A percentile compares a stretch with the other conserved stretches of the same genome.
These are phyloP conservation scores for Prionace glauca DNA, from an alignment of 2,797 vertebrate species.

Conservation along the genomic window DNA sequence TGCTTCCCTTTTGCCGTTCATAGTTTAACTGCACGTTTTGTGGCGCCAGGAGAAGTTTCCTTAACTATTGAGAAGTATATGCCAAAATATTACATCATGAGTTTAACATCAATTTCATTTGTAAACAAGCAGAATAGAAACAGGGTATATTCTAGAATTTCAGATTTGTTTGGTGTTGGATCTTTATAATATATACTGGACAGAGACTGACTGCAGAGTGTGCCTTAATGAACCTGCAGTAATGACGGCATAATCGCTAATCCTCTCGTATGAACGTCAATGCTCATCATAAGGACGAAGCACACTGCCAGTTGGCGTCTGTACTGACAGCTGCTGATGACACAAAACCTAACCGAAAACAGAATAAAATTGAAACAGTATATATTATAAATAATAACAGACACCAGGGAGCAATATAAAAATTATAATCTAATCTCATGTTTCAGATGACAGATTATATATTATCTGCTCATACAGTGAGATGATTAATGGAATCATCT, in stretches of 20 bases:
- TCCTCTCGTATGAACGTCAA: constrained; percentile 25
- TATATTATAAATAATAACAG: constrained; percentile 33
- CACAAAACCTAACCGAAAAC: constrained; percentile 26
- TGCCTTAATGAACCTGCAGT: constrained; percentile 21
- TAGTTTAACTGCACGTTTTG: constrained; percentile 66
- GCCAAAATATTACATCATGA: neutral
- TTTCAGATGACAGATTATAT: constrained; percentile 15
- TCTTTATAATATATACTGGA: constrained; percentile 25
- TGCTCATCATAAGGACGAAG: constrained; percentile 11
- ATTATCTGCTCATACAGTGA: neutral
- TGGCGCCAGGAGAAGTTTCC: constrained; percentile 85
- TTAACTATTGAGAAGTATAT: constrained; percentile 65
- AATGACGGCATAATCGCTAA: neutral
- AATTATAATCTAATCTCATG: neutral
- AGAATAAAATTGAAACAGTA: constrained; percentile 31
- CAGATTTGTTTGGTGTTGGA: constrained; percentile 16
- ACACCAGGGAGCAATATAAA: neutral
- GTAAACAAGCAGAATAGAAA: neutral
- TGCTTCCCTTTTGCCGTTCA: constrained; percentile 71
- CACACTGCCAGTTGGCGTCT: constrained; percentile 4
- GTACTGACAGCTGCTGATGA: constrained; percentile 28
- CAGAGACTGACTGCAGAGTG: constrained; percentile 15
- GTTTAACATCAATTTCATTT: neutral
- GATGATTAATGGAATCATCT: neutral
- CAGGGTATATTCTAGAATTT: neutral